Conservation (phyloP, 2,797 vertebrate genomes). For the Remorina albescens region DNA sequence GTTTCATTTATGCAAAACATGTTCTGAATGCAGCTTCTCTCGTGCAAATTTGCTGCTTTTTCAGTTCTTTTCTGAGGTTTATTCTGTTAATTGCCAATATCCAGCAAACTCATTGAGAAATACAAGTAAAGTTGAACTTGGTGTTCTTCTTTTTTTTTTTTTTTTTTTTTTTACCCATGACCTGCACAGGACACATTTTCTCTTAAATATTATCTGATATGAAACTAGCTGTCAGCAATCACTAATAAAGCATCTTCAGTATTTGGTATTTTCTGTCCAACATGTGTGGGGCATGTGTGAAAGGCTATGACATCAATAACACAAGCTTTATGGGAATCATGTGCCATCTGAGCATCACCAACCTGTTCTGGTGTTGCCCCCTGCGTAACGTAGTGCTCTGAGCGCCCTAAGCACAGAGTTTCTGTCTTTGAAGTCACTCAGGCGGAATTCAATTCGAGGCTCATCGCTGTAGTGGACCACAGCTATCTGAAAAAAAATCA, state of each 20-base stretch:
- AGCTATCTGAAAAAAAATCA: conserved; percentile 83
- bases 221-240: neutral
- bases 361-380: conserved; percentile 95
- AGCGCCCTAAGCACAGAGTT: conserved; percentile 87
- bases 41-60: neutral
- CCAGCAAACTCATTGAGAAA: neutral
- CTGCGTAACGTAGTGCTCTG: conserved; percentile 82
- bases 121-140: no score
- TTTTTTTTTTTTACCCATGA: neutral
- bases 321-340: no score
- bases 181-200: neutral
- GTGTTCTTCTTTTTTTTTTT: neutral
- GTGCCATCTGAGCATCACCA: conserved; percentile 13
- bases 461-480: conserved; percentile 91
- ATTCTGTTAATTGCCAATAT: neutral
- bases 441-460: conserved; percentile 87
- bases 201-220: neutral
- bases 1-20: neutral
- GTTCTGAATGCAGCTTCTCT: neutral
- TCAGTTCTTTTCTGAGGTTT: neutral
- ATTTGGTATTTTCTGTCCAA: no score
- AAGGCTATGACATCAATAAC: no score
- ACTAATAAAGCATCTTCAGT: neutral
- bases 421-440: conserved; percentile 86
- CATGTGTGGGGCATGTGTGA: no score